Conservation (phyloP, 2,797 vertebrate genomes). For the Tympanoctomys barrerae region DNA sequence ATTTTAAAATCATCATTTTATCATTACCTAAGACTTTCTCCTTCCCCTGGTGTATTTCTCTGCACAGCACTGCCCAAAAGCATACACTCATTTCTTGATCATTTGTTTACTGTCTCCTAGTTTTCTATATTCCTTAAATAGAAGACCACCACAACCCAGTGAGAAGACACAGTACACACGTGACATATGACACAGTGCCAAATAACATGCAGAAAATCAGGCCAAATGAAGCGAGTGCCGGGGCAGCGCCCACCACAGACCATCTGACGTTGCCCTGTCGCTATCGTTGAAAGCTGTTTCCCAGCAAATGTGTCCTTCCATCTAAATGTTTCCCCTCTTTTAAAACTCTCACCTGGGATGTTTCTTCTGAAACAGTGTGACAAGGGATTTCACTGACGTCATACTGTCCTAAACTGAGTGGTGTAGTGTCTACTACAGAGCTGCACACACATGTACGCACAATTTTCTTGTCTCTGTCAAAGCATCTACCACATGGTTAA, state of each 20-base stretch:
- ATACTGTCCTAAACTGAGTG: not conserved
- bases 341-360: not conserved
- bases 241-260: not conserved
- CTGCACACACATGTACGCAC: not conserved
- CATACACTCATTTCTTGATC: not conserved
- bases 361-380: not conserved
- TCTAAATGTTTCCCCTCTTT: not conserved
- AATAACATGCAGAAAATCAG: not conserved
- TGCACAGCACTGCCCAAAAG: not conserved
- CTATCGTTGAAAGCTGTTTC: not conserved
- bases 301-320: not conserved
- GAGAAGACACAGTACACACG: not conserved
- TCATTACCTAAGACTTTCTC: not conserved
- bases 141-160: not conserved
- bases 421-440: not conserved
- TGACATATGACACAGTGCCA: not conserved
- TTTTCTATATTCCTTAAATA: not conserved
- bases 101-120: not conserved
- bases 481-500: not conserved
- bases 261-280: not conserved
- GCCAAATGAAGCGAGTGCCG: not conserved
- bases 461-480: not conserved
- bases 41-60: not conserved
- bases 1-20: slow-evolving; percentile 3
- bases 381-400: not conserved